Evolutionary conservation across 2,797 vertebrate genomes (phyloP), one percentile per base, ranked within the genome.

Genomic region (Microctenopoma stevenorrisi): DNA sequence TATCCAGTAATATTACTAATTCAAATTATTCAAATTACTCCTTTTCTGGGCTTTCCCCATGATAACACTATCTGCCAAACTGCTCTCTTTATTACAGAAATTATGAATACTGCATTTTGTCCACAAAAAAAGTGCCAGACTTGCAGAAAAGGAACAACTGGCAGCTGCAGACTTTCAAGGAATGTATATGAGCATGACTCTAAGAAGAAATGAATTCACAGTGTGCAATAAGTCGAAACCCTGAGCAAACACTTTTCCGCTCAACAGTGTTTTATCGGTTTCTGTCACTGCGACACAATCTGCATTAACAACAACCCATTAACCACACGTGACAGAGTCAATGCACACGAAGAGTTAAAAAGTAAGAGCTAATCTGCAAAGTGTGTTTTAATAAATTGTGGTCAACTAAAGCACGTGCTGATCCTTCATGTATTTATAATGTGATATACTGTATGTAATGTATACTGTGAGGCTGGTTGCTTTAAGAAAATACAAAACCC

Each of bases 31-130:
- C 50, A 55, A 51, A 76, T 67, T 13, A 79, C 52, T 77, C 30
- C 68, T 40, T 73, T 56, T 77, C 61, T 64, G 48, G 18, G 38
- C 56, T 68, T 77, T 68, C 30, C 62, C 73, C 63, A 43, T 53
- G 66, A 76, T 61, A 82, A 66, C 64, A 46, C 54, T 68, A 56
- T 73, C 67, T 71, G 69, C 68, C 38, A 69, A 74, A 71, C 42
- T 28, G 59, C 64, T 64, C 56, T 51, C 67, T 72, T 74, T 55
- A 68, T 55, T 62, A 61, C n/a, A 60, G 51, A 64, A 52, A 55
- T 67, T 35, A 82, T 78, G 60, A 71, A 67, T 37, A 57, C 38
- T 61, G 47, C 30, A 65, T 71, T 40, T 66, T 66, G 67, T 72
- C 50, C 44, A 18, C 37, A 37, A 2, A 64, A 64, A 73, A 83